A percentile compares a stretch with the other conserved stretches of the same genome.
These are phyloP conservation scores for Craterocephalus amniculus DNA, from an alignment of 2,797 vertebrate species.

Conservation along the genomic window DNA sequence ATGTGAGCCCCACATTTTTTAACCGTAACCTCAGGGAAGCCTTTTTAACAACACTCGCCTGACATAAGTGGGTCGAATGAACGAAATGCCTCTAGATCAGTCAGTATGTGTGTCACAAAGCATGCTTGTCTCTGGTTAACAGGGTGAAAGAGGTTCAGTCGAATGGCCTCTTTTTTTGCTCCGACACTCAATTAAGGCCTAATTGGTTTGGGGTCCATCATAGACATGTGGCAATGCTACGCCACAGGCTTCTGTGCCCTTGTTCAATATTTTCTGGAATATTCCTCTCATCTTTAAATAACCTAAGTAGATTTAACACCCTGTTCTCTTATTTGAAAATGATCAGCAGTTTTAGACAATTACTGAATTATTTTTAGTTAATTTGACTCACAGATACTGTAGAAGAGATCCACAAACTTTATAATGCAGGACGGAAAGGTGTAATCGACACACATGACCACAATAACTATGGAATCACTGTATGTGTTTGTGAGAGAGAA, in stretches of 20 bases:
- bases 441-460: constrained; percentile 17
- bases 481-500: neutral
- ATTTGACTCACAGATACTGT: constrained; percentile 30
- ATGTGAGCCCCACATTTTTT: constrained; percentile 50
- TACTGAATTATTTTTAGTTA: constrained; percentile 37
- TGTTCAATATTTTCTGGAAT: constrained; percentile 41
- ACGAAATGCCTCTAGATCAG: constrained; percentile 64
- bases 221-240: constrained; percentile 49
- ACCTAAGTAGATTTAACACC: constrained; percentile 36
- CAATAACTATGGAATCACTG: constrained; percentile 2
- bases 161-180: constrained; percentile 65
- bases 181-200: constrained; percentile 63
- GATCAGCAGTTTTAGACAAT: constrained; percentile 29
- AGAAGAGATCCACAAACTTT: neutral
- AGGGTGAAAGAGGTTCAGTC: constrained; percentile 70
- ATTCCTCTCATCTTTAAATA: constrained; percentile 58
- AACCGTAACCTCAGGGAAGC: constrained; percentile 45
- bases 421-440: constrained; percentile 22
- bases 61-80: constrained; percentile 60
- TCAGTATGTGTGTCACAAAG: constrained; percentile 72
- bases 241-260: constrained; percentile 45
- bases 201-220: constrained; percentile 67
- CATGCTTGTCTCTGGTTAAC: constrained; percentile 80
- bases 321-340: constrained; percentile 29
- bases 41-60: constrained; percentile 23